phyloP scores from a whole-genome alignment of 2,113 vertebrate genomes.

The Pygoscelis antarcticus region DNA sequence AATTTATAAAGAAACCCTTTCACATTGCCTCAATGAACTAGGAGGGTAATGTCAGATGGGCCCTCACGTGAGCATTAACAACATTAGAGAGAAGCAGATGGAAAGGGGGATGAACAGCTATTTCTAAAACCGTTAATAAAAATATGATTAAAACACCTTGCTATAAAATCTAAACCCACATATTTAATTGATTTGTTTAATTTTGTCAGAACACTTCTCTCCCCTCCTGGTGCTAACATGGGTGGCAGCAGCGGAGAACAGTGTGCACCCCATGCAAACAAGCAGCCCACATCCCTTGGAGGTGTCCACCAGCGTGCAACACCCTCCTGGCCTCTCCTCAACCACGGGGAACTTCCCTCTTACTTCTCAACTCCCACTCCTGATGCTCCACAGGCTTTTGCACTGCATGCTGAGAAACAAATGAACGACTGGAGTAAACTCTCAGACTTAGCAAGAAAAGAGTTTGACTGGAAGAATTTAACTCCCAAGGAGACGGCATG shows the following conservation, averaged over 20 bases:
- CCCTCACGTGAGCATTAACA: not conserved
- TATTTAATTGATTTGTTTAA: not conserved
- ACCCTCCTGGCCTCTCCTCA: not conserved
- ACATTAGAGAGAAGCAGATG: not conserved
- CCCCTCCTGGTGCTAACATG: not conserved
- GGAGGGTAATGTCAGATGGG: not conserved
- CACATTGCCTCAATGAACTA: not conserved
- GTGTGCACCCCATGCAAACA: accelerated
- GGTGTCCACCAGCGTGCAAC: not conserved
- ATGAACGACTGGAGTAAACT: not conserved
- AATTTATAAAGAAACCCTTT: not conserved
- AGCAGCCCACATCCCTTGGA: not conserved
- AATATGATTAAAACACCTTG: not conserved
- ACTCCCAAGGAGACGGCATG: not conserved
- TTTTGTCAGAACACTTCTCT: not conserved
- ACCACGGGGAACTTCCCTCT: not conserved
- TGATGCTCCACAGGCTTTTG: not conserved
- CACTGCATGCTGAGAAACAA: not conserved
- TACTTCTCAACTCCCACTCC: not conserved
- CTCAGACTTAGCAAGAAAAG: not conserved
- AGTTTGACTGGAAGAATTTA: not conserved
- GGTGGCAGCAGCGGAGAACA: not conserved
- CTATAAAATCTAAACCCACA: not conserved
- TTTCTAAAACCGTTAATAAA: not conserved
- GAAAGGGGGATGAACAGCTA: not conserved